These are phyloP conservation scores for Trachops cirrhosus DNA, from an alignment of 2,797 vertebrate genomes.

Conservation along the genomic window DNA sequence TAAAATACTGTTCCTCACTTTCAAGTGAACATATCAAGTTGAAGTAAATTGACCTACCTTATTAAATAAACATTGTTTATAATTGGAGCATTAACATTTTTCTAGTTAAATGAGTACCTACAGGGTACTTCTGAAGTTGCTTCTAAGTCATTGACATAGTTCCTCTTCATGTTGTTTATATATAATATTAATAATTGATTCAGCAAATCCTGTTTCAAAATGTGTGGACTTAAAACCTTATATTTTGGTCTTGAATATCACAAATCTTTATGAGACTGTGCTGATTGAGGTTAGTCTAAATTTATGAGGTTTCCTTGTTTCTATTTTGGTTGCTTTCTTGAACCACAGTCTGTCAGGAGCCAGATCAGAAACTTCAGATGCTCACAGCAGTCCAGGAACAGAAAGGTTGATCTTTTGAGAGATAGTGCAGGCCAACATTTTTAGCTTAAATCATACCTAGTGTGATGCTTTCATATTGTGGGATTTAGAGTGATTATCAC, in stretches of 20 bases:
- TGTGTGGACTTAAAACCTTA: background rate
- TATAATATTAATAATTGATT: background rate
- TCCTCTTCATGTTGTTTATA: background rate
- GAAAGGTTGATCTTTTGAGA: background rate
- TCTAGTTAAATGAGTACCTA: background rate
- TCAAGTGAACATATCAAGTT: background rate
- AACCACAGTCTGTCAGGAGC: background rate
- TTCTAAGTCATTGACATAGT: background rate
- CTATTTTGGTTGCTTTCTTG: background rate
- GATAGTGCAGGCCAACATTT: background rate
- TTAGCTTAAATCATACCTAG: background rate
- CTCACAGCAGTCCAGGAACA: background rate
- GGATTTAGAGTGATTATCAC: background rate
- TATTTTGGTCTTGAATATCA: background rate
- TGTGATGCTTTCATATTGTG: background rate
- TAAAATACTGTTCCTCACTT: background rate
- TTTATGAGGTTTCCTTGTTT: constrained; percentile 8
- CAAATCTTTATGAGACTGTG: background rate
- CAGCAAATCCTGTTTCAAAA: background rate
- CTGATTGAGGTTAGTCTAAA: background rate
- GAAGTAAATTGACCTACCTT: background rate
- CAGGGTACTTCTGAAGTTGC: background rate
- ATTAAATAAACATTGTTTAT: background rate
- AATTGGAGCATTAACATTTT: background rate
- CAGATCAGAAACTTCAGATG: background rate